A percentile compares a stretch with the other conserved stretches of the same genome.
These are phyloP conservation scores for Eupithecia subfuscata DNA, from an alignment of 2,888 invertebrate species.

Conservation along the genomic window DNA sequence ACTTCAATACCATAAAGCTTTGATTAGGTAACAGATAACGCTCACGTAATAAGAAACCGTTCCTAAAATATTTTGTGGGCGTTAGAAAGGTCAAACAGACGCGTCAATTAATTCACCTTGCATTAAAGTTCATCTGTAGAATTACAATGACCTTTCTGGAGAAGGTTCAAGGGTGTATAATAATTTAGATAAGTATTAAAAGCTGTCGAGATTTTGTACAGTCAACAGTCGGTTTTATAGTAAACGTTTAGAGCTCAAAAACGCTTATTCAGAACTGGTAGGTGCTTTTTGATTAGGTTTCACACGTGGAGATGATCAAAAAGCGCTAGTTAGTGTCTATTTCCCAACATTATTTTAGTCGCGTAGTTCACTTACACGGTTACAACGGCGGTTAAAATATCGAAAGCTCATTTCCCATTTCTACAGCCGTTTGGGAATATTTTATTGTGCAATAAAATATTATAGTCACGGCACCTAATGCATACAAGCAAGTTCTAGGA, in stretches of 20 bases:
- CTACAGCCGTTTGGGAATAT: constrained; percentile 38
- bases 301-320: constrained; percentile 3
- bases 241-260: constrained; percentile 20
- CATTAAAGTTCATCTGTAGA: constrained; percentile 62
- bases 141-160: constrained; percentile 65
- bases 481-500: constrained; percentile 78
- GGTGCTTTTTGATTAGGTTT: constrained; percentile 12
- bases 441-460: constrained; percentile 55
- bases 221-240: constrained; percentile 24
- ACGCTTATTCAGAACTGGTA: constrained; percentile 2
- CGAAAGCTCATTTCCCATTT: constrained; percentile 43
- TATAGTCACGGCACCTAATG: constrained; percentile 71
- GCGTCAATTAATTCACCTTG: constrained; percentile 68
- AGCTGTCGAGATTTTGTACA: constrained; percentile 16
- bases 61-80: constrained; percentile 55
- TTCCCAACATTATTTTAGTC: constrained; percentile 22
- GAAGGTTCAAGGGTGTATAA: constrained; percentile 45
- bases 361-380: constrained; percentile 8
- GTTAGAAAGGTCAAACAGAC: constrained; percentile 60
- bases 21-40: constrained; percentile 33
- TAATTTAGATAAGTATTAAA: constrained; percentile 35
- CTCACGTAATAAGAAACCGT: constrained; percentile 36
- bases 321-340: constrained; percentile 5
- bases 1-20: constrained; percentile 7
- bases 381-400: constrained; percentile 28